These are phyloP conservation scores for Premnoplex brunnescens DNA, from an alignment of 2,797 vertebrate genomes.

Conservation along the genomic window DNA sequence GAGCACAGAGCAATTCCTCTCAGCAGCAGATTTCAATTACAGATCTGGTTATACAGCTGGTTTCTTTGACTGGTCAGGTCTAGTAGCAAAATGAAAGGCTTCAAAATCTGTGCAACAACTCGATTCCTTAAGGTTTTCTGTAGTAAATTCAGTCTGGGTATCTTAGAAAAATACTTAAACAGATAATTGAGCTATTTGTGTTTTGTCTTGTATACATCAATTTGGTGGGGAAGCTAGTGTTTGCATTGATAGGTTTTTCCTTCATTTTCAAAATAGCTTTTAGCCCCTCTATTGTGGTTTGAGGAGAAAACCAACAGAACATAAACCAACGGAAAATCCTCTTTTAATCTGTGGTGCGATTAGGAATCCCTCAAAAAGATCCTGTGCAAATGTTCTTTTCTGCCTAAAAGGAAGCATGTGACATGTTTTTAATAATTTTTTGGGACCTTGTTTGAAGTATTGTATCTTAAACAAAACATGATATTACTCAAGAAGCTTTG, in stretches of 20 bases:
- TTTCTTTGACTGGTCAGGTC: slow-evolving; percentile 40
- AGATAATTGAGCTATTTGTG: slow-evolving; percentile 47
- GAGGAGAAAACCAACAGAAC: not conserved
- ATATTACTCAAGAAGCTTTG: not conserved
- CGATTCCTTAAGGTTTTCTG: slow-evolving; percentile 43
- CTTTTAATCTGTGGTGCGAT: not conserved
- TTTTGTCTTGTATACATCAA: slow-evolving; percentile 17
- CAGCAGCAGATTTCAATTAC: slow-evolving; percentile 49
- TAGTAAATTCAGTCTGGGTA: slow-evolving; percentile 13
- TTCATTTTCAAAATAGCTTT: not conserved
- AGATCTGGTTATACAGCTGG: slow-evolving; percentile 18
- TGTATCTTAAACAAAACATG: not conserved
- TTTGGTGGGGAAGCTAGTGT: not conserved
- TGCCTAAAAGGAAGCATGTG: not conserved
- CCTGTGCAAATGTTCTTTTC: not conserved
- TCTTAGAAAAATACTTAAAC: slow-evolving; percentile 49
- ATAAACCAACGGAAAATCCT: not conserved
- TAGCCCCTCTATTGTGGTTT: not conserved
- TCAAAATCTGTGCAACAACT: slow-evolving; percentile 29
- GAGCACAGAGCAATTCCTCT: not conserved
- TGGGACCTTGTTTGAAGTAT: not conserved
- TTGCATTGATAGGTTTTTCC: not conserved
- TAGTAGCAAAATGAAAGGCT: slow-evolving; percentile 35
- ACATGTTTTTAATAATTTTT: not conserved
- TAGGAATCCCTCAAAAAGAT: not conserved